Base-by-base conservation (phyloP, 1,140 invertebrate genomes). In the Pinna nobilis region DNA sequence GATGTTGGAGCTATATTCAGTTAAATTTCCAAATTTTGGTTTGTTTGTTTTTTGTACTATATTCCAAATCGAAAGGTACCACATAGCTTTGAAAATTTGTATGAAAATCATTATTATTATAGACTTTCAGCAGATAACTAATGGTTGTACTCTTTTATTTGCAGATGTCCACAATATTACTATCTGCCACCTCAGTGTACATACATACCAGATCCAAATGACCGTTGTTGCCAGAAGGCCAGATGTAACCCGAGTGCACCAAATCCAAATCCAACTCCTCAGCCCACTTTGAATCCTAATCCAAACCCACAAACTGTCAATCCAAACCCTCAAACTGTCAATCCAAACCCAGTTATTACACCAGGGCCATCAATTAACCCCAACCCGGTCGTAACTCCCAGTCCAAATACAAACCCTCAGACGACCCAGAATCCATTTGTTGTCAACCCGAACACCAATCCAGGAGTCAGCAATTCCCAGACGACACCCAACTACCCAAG, bases 111-210 rank as follows among this genome's bases (percentile, higher is more conserved):
- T n/a, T n/a, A n/a, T n/a, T n/a, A n/a, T n/a, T n/a, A n/a, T n/a
- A n/a, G n/a, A n/a, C n/a, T n/a, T n/a, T n/a, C n/a, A n/a, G n/a
- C n/a, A n/a, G n/a, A 44, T 13, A 37, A 2, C 3, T 57, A 35
- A 6, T 37, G 6, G 47, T 55, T 11, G 41, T 37, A 63, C n/a
- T 51, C 23, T 63, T 63, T 28, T 63, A n/a, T 41, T 3, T 35
- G 13, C 60, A 84, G 83, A 65, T 84, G 83, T 64, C 70, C 77
- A 47, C 59, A 61, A 18, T 82, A 82, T 63, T 66, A 70, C 39
- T 76, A 72, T 76, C 57, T 84, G 20, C 83, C 83, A 47, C 65
- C 79, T 11, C 64, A 78, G 30, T 84, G 83, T 66, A 64, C 49
- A 9, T 74, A 78, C 39, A 67, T 72, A 30, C 63, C 70, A 20